Percentiles rank a stretch among this genome's conserved stretches.
Conservation (phyloP, 2,113 vertebrate genomes). For the Desmodus rotundus region DNA sequence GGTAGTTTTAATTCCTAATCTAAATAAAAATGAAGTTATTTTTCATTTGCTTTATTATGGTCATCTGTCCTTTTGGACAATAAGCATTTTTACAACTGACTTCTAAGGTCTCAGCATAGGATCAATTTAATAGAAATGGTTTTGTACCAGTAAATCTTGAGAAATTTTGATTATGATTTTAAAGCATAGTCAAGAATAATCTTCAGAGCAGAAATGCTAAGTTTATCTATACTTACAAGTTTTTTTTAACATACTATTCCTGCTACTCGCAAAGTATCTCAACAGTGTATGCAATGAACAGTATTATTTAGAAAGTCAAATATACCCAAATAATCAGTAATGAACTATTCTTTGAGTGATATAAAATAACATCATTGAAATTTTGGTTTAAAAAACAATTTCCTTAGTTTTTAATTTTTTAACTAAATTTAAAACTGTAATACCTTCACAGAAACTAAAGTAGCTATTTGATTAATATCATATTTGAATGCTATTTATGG, state of each 20-base stretch:
- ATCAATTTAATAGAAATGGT: background rate
- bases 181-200: background rate
- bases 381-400: background rate
- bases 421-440: background rate
- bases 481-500: background rate
- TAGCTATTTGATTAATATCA: background rate
- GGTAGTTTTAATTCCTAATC: background rate
- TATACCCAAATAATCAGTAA: background rate
- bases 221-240: background rate
- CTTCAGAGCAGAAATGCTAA: background rate
- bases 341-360: background rate
- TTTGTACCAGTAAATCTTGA: slow-evolving; percentile 23
- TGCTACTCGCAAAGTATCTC: background rate
- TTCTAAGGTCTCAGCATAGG: background rate
- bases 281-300: background rate
- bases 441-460: background rate
- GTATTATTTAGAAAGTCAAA: slow-evolving; percentile 16
- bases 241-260: background rate
- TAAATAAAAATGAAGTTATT: background rate
- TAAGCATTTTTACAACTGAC: background rate
- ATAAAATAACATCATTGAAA: background rate
- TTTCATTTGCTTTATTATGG: background rate
- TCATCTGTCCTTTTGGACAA: background rate
- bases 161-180: background rate
- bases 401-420: slow-evolving; percentile 3